Conservation (phyloP, 1,140 invertebrate genomes). For the Apolygus lucorum region DNA sequence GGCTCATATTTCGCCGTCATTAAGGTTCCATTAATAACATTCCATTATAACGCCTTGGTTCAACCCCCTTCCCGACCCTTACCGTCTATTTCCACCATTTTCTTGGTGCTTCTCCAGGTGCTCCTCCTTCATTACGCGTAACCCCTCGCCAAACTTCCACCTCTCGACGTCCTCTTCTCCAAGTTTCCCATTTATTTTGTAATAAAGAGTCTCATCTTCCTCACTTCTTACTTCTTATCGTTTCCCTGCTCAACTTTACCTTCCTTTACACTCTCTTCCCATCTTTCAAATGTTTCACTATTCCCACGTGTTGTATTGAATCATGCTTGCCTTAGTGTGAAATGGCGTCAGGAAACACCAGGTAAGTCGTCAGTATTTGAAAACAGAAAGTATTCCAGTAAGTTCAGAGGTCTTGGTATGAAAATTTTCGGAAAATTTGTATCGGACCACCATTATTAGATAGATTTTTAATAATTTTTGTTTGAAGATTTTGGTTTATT, state of each 20-base stretch:
- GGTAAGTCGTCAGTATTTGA: too few relatives aligned
- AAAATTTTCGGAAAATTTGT: too few relatives aligned
- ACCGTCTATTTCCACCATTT: not conserved
- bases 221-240: slow-evolving; percentile 5
- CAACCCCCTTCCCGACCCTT: not conserved
- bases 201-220: slow-evolving; percentile 9
- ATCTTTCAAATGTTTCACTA: too few relatives aligned
- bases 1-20: slow-evolving; percentile 23
- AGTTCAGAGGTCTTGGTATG: too few relatives aligned
- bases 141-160: not conserved
- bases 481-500: too few relatives aligned
- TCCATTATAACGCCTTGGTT: slow-evolving; percentile 22
- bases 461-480: too few relatives aligned
- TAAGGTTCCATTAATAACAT: slow-evolving; percentile 21
- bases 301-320: too few relatives aligned
- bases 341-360: too few relatives aligned
- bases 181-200: slow-evolving; percentile 17
- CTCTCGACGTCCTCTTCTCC: not conserved
- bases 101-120: slow-evolving; percentile 17
- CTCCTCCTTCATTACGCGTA: slow-evolving; percentile 11
- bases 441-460: too few relatives aligned
- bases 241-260: slow-evolving; percentile 11
- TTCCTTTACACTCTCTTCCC: too few relatives aligned
- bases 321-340: too few relatives aligned
- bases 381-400: too few relatives aligned